Evolutionary conservation across 2,797 vertebrate genomes (phyloP).

Genomic region (Geotrypetes seraphini): DNA sequence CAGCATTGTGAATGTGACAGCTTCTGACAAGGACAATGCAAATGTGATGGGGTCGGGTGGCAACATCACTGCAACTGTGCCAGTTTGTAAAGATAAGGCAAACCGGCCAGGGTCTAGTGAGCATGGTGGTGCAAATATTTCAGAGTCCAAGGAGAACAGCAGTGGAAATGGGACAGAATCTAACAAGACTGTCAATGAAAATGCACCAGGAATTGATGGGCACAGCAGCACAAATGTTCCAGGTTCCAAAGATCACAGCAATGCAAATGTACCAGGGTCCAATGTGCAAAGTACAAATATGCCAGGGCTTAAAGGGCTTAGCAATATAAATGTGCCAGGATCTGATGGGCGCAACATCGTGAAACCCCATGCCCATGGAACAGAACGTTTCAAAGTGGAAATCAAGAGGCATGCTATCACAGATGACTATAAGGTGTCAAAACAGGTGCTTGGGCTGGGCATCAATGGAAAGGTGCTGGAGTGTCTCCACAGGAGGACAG

Average conservation of each 20-base stretch:
- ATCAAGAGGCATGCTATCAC: slow-evolving; percentile 89
- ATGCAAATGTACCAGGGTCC: too few relatives aligned
- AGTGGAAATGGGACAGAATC: too few relatives aligned
- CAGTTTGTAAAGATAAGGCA: too few relatives aligned
- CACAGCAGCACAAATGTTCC: too few relatives aligned
- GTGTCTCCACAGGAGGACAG: slow-evolving; percentile 78
- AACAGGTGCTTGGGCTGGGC: slow-evolving; percentile 85
- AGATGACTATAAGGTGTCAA: slow-evolving; percentile 89
- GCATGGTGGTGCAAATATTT: too few relatives aligned
- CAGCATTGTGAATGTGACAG: too few relatives aligned
- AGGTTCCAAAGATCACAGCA: too few relatives aligned
- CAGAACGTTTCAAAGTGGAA: slow-evolving; percentile 55
- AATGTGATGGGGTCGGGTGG: not conserved
- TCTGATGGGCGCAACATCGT: not conserved
- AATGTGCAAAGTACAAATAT: too few relatives aligned
- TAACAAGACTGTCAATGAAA: too few relatives aligned
- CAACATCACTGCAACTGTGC: not conserved
- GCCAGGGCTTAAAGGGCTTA: slow-evolving; percentile 7
- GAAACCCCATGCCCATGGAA: not conserved
- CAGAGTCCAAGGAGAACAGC: too few relatives aligned
- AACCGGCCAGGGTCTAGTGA: too few relatives aligned
- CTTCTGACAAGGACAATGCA: slow-evolving; percentile 12
- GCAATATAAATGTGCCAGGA: slow-evolving; percentile 7
- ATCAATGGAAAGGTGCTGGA: slow-evolving; percentile 96
- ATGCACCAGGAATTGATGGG: too few relatives aligned